Evolutionary conservation across 2,888 invertebrate species (phyloP), one percentile per base, ranked within the genome.

Genomic region (Periphyllus acericola): DNA sequence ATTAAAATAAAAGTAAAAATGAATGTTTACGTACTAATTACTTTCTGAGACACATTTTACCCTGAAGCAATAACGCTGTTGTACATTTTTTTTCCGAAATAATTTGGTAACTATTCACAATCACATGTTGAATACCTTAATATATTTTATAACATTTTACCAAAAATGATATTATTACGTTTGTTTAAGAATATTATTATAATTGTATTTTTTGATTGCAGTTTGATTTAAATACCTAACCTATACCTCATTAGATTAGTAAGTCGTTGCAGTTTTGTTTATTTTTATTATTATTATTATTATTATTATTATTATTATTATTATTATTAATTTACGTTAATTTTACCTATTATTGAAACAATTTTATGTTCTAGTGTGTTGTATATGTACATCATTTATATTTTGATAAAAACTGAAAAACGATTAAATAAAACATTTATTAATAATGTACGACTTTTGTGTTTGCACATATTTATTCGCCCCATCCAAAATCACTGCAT

Each of bases 231-330:
- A 36, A 78, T 78, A 46, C 14, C 11, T 80, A 66, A 68, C 19
- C 46, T 46, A 11, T 86, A 55, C 75, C 83, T 83, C 60, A 25
- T 83, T 71, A 79, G 71, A 79, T 29, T 83, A 74, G 52, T 72
- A 72, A 46, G 66, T 84, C 32, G 68, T 84, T 76, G 46, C 66
- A 78, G 84, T 84, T 84, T 84, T 76, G 46, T 84, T 84, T 46
- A 46, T 46, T 46, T 14, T 46, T 46, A 46, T 74, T 74, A 55
- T 84, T 76, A 40, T 71, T 68, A 68, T 68, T 46, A 81, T 81
- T 79, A 34, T 34, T 60, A 60, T 79, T 60, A 60, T 80, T 80
- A 80, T 78, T 78, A 83, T 72, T 83, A 81, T 81, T 81, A 71
- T 81, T 72, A 81, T 36, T 81, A 81, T 75, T 25, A 17, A 71